A percentile compares a stretch with the other conserved stretches of the same genome.
These are phyloP conservation scores for Phytoseiulus persimilis DNA, from an alignment of 2,888 invertebrate species.

Conservation along the genomic window DNA sequence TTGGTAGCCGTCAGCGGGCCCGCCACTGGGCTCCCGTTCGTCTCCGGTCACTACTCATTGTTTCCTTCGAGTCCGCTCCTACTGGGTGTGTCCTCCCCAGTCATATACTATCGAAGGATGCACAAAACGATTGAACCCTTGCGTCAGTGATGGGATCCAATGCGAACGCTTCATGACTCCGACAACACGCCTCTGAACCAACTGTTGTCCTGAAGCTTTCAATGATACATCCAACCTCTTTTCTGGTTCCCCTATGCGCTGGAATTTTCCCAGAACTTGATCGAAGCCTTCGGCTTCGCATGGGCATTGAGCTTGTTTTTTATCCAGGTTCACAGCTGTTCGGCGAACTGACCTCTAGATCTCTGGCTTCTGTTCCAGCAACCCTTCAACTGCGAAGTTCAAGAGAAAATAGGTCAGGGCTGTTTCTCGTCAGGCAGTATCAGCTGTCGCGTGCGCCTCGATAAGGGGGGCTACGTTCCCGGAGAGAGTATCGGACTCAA, in stretches of 20 bases:
- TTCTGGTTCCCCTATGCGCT: too few relatives aligned
- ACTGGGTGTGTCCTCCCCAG: not conserved
- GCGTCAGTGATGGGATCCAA: not conserved
- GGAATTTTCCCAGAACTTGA: too few relatives aligned
- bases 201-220: too few relatives aligned
- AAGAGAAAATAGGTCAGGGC: conserved; percentile 71
- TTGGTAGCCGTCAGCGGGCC: not conserved
- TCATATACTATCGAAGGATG: not conserved
- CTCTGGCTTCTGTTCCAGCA: conserved; percentile 55
- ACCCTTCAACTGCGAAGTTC: conserved; percentile 81
- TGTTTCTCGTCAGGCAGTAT: conserved; percentile 82
- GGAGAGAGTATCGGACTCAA: conserved; percentile 82
- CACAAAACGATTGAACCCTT: not conserved
- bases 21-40: not conserved
- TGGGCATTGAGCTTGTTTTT: not conserved
- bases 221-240: too few relatives aligned
- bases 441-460: conserved; percentile 72
- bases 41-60: not conserved
- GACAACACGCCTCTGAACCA: too few relatives aligned
- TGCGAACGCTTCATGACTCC: not conserved
- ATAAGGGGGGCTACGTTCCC: conserved; percentile 86
- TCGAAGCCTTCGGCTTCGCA: too few relatives aligned
- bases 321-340: not conserved
- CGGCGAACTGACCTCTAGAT: not conserved
- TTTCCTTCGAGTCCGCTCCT: not conserved